Evolutionary conservation across 2,797 vertebrate species (phyloP).

Genomic region (Pelochelys cantorii): DNA sequence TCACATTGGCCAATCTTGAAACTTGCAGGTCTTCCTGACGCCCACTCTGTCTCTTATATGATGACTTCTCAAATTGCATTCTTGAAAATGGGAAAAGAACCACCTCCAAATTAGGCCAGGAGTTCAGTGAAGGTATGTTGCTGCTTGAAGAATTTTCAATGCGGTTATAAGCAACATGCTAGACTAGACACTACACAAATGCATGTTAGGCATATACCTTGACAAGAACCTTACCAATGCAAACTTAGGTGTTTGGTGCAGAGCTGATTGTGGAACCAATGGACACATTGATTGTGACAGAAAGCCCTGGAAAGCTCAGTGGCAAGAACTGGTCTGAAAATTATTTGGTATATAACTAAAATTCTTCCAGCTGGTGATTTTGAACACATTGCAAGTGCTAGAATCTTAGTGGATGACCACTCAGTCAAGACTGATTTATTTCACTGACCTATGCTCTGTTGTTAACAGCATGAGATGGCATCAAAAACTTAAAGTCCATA

Average conservation of each 20-base stretch:
- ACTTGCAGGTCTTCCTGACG: not conserved
- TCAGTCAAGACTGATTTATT: too few species aligned
- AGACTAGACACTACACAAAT: not conserved
- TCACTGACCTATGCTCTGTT: too few species aligned
- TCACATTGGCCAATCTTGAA: not conserved
- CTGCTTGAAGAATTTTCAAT: not conserved
- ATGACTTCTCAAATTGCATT: not conserved
- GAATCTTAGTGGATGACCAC: too few species aligned
- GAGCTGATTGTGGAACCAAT: not conserved
- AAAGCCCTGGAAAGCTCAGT: not conserved
- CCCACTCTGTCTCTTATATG: not conserved
- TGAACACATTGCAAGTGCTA: not conserved
- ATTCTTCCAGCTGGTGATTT: not conserved
- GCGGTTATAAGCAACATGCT: not conserved
- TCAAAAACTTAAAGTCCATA: too few species aligned
- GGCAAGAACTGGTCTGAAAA: not conserved
- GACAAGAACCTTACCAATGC: not conserved
- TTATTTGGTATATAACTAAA: not conserved
- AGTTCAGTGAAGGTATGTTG: not conserved
- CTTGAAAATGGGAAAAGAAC: not conserved
- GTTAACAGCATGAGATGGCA: too few species aligned
- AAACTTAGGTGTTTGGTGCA: not conserved
- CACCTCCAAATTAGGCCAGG: not conserved
- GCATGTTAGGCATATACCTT: not conserved
- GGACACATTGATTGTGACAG: not conserved